Evolutionary conservation across 92 coral and sea anemone species (phyloP), one percentile per base, ranked within the genome.

Genomic region (Hydrozoanthus gracilis): DNA sequence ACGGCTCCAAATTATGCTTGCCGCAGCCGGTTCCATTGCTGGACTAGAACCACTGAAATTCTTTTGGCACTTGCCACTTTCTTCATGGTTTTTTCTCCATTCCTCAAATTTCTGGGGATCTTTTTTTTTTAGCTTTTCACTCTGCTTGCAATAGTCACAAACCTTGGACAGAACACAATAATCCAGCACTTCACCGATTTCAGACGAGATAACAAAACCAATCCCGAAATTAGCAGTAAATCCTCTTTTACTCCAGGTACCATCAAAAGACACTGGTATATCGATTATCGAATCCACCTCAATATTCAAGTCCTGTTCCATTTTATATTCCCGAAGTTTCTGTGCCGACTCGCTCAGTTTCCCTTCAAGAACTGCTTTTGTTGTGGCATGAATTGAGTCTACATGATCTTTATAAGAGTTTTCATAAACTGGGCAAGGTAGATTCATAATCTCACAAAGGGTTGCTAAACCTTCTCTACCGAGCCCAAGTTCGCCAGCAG

Each of bases 211-310:
- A 7, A 58, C 87, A 58, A 88, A 46, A 8, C 82, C 87, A 15
- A 80, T 78, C 50, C 90, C 90, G 82, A 69, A 78, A 60, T 87
- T 88, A 18, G 75, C 90, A 79, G 90, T 72, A 72, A 88, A 88
- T 4, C 82, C 83, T 70, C 87, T 87, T 51, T 87, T 79, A 56
- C 86, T 87, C 86, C 90, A 87, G 58, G 86, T 69, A 4, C 89
- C 89, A 51, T 87, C 89, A 68, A 87, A 78, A 48, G 85, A 77
- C 16, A 88, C 90, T 35, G 90, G 20, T 71, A 88, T 45, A 82
- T 88, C 83, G 73, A 80, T 14, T 1, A 78, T 6, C 13, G 83
- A 58, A 17, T 60, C 71, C 4, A 16, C 67, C 60, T 85, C 88
- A 27, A 58, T 74, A 17, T 46, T 51, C 27, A 65, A 8, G 16